Conservation (phyloP, 2,888 invertebrate species). For the Rotaria socialis region DNA sequence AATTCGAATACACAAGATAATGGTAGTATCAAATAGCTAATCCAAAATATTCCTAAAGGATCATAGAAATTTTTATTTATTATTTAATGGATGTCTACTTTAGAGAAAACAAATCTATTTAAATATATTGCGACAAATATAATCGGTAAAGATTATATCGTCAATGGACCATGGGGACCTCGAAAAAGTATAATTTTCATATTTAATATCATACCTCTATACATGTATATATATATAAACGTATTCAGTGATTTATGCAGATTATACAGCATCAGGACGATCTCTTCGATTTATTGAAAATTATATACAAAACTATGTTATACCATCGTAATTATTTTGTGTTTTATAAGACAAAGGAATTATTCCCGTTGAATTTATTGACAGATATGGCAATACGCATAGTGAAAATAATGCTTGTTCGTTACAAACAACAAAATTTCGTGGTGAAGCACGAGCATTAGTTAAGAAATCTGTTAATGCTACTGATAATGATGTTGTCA, state of each 20-base stretch:
- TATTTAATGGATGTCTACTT: too few species aligned
- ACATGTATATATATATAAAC: too few species aligned
- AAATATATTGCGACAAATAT: background rate
- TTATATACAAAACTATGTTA: slow-evolving; percentile 13
- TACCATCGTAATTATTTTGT: background rate
- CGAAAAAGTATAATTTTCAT: background rate
- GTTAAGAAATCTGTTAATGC: slow-evolving; percentile 50
- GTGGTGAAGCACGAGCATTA: slow-evolving; percentile 49
- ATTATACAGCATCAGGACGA: slow-evolving; percentile 47
- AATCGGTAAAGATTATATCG: background rate
- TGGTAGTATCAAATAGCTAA: too few species aligned
- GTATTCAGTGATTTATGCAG: slow-evolving; percentile 45
- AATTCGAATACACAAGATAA: too few species aligned
- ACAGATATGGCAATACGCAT: slow-evolving; percentile 50
- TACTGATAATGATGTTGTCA: slow-evolving; percentile 49
- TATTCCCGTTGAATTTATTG: too few species aligned
- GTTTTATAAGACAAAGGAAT: too few species aligned
- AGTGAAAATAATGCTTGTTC: slow-evolving; percentile 49
- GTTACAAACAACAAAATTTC: slow-evolving; percentile 49
- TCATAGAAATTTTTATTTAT: too few species aligned
- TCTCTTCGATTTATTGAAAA: slow-evolving; percentile 42
- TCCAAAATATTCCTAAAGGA: too few species aligned
- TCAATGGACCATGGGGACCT: background rate
- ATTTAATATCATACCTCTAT: background rate
- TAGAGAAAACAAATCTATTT: too few species aligned